phyloP scores from a whole-genome alignment of 2,113 vertebrate species.

The Hyaena hyaena region DNA sequence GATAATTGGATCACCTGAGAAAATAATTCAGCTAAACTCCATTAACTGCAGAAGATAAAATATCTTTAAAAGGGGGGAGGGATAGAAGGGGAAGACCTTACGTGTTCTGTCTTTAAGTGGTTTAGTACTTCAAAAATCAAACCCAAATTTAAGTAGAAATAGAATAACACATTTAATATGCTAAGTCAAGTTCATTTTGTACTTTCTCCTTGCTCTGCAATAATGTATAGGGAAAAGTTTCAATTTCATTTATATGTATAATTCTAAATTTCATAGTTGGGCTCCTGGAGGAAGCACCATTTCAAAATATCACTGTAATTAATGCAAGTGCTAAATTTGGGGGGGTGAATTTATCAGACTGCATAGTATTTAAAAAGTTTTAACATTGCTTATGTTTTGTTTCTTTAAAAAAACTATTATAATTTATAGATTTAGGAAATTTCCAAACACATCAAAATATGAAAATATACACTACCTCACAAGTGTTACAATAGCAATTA shows the following conservation, averaged over 20 bases:
- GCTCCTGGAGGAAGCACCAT: not conserved
- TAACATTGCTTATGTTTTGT: not conserved
- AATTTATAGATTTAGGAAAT: not conserved
- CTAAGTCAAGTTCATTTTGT: not conserved
- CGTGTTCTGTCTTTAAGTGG: not conserved
- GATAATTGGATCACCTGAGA: not conserved
- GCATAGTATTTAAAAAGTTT: not conserved
- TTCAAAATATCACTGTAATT: not conserved
- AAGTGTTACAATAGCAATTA: not conserved
- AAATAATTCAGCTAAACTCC: not conserved
- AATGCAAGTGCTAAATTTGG: not conserved
- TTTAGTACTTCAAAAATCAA: not conserved
- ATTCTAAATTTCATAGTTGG: not conserved
- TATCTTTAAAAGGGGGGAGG: not conserved
- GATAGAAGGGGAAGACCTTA: not conserved
- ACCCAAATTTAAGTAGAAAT: not conserved
- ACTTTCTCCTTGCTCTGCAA: not conserved
- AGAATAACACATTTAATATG: not conserved
- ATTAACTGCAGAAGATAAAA: not conserved
- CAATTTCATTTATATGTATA: not conserved
- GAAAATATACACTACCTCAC: not conserved
- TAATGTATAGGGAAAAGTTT: not conserved
- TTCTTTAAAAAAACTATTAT: constrained; percentile 26
- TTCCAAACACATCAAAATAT: constrained; percentile 14
- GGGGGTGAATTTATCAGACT: not conserved